Evolutionary conservation across 2,888 invertebrate genomes (phyloP).

Genomic region (Hirudinaria manillensis): DNA sequence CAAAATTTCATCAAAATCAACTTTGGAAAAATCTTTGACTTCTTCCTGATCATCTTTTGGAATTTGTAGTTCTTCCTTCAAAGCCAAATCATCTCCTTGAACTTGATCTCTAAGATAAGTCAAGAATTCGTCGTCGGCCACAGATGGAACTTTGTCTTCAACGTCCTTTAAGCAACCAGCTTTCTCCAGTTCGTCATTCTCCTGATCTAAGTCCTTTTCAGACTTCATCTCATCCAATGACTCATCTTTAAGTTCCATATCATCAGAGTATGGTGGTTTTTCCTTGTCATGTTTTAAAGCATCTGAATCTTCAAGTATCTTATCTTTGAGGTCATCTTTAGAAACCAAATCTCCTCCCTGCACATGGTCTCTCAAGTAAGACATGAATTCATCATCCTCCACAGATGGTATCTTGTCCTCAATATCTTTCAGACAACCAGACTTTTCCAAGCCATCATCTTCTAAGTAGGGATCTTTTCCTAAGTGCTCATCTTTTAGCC

Average conservation of each 20-base stretch:
- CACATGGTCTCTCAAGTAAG: background rate
- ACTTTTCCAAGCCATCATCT: background rate
- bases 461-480: background rate
- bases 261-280: too few species aligned
- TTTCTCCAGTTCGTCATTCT: background rate
- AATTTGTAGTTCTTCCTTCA: background rate
- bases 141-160: background rate
- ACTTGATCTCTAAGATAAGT: background rate
- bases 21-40: background rate
- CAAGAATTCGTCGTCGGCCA: slow-evolving; percentile 3
- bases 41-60: background rate
- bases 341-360: background rate
- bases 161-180: background rate
- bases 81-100: background rate
- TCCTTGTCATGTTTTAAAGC: background rate
- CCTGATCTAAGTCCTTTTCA: slow-evolving; percentile 5
- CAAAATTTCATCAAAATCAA: too few species aligned
- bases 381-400: slow-evolving; percentile 6
- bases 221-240: background rate
- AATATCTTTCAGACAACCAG: background rate
- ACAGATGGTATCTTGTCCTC: background rate
- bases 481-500: background rate
- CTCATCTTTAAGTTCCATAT: too few species aligned
- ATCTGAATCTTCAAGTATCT: background rate
- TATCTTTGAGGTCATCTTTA: background rate